phyloP scores from a whole-genome alignment of 2,888 invertebrate genomes.

The Nectonema munidae region DNA sequence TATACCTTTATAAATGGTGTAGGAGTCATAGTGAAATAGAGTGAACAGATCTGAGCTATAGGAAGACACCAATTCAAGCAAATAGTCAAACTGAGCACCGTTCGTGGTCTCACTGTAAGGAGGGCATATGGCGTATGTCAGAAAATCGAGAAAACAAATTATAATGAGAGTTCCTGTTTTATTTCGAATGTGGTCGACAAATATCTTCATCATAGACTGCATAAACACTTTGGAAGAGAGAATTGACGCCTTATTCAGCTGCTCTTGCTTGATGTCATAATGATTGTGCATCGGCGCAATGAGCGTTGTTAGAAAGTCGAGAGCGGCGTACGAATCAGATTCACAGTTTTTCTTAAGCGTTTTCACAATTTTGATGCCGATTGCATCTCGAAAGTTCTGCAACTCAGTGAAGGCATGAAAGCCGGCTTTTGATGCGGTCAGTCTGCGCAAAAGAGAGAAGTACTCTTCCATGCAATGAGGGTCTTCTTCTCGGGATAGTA shows the following conservation, averaged over 20 bases:
- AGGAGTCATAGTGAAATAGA: conserved; percentile 55
- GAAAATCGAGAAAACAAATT: conserved; percentile 80
- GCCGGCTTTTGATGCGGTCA: conserved; percentile 86
- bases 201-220: conserved; percentile 15
- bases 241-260: conserved; percentile 77
- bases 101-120: conserved; percentile 97
- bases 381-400: conserved; percentile 61
- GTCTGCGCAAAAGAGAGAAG: conserved; percentile 59
- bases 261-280: conserved; percentile 79
- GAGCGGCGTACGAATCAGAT: conserved; percentile 67
- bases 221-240: conserved; percentile 34
- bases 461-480: conserved; percentile 48
- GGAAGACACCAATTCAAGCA: conserved; percentile 66
- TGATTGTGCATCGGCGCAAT: conserved; percentile 69
- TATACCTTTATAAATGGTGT: conserved; percentile 90
- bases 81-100: conserved; percentile 62
- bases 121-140: conserved; percentile 83
- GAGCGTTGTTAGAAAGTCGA: conserved; percentile 79
- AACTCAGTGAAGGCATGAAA: conserved; percentile 71
- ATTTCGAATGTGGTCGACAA: conserved; percentile 46
- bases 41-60: conserved; percentile 60
- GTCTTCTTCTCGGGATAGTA: conserved; percentile 30
- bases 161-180: conserved; percentile 78
- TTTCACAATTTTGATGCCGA: conserved; percentile 59
- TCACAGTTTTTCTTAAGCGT: conserved; percentile 53